Percentiles rank a stretch among this genome's conserved stretches.
Conservation (phyloP, 2,113 vertebrate genomes). For the Hippolais icterina region DNA sequence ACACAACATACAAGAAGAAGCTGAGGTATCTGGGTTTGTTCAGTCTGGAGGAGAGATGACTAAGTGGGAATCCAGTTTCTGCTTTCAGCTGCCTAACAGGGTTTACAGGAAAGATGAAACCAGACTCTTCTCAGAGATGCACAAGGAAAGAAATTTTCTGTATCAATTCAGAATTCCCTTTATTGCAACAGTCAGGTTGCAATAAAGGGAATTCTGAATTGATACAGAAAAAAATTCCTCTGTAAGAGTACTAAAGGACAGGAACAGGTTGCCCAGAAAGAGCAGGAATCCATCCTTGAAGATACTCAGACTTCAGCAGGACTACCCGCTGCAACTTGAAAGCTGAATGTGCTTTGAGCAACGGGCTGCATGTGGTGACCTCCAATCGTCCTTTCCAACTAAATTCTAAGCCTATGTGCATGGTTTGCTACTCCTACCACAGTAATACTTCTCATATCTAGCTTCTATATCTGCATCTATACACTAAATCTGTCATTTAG, state of each 20-base stretch:
- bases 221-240: not conserved
- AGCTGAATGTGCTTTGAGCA: not conserved
- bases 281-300: not conserved
- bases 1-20: not conserved
- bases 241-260: not conserved
- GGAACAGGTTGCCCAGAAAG: not conserved
- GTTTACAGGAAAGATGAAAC: not conserved
- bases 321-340: not conserved
- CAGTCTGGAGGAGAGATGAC: not conserved
- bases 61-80: not conserved
- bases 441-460: not conserved
- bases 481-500: slow-evolving; percentile 48
- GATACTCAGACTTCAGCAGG: not conserved
- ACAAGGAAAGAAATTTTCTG: not conserved
- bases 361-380: not conserved
- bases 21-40: not conserved
- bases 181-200: not conserved
- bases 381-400: not conserved
- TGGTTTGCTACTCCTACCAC: not conserved
- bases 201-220: not conserved
- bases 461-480: slow-evolving; percentile 23
- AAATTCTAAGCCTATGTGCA: not conserved
- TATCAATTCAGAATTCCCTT: too few relatives aligned
- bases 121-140: not conserved
- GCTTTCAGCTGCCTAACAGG: not conserved